These are phyloP conservation scores for Morone saxatilis DNA, from an alignment of 2,113 vertebrate species.

Conservation along the genomic window DNA sequence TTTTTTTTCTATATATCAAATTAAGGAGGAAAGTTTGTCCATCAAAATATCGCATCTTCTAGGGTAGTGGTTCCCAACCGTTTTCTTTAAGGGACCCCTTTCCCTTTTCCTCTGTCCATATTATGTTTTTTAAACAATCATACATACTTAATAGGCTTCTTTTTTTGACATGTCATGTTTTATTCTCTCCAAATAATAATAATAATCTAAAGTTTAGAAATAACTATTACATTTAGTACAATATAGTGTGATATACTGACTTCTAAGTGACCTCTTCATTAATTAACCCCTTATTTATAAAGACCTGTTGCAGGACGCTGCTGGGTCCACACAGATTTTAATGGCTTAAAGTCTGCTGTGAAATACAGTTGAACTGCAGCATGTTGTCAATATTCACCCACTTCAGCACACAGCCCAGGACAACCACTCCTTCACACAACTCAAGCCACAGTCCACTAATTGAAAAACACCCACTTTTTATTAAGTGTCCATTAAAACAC, in stretches of 20 bases:
- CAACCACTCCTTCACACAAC: constrained; percentile 41
- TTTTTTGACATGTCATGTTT: too few relatives aligned
- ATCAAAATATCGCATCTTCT: too few relatives aligned
- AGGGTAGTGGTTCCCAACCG: too few relatives aligned
- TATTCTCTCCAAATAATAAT: too few relatives aligned
- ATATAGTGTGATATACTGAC: not conserved
- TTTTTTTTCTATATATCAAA: too few relatives aligned
- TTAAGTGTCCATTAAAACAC: constrained; percentile 61
- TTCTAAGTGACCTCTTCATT: not conserved
- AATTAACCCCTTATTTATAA: not conserved
- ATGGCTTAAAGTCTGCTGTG: not conserved
- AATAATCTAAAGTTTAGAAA: too few relatives aligned
- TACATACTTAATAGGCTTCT: too few relatives aligned
- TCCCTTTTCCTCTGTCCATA: too few relatives aligned
- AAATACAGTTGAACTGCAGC: not conserved
- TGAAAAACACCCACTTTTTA: constrained; percentile 62
- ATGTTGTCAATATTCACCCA: not conserved
- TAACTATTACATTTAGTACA: too few relatives aligned
- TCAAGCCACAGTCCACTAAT: constrained; percentile 34
- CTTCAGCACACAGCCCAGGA: constrained; percentile 6
- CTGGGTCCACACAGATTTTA: not conserved
- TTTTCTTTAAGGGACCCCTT: too few relatives aligned
- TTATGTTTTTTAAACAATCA: too few relatives aligned
- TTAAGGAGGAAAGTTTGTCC: too few relatives aligned
- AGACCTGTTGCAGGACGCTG: not conserved